Base-by-base conservation (phyloP, 2,888 invertebrate genomes). In the Cotesia congregata region DNA sequence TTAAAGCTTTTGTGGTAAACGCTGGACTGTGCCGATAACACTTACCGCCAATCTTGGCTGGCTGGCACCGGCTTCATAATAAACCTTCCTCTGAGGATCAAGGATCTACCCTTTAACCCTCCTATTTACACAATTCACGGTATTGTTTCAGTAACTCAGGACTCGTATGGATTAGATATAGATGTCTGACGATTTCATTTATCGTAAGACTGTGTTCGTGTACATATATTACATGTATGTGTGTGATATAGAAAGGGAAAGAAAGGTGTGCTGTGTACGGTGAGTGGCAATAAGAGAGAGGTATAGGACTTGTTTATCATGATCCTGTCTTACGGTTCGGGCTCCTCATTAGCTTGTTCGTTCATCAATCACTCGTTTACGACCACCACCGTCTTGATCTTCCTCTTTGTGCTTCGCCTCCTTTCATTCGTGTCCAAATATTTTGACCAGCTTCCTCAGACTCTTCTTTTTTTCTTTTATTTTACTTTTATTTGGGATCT, bases 281-380 rank as follows among this genome's bases (percentile, higher is more conserved):
- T 50, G 50, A 50, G 50, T 50, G 50, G 50, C 50, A 50, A 50
- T 50, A 50, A 50, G 50, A 50, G 50, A 50, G 50, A 50, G 50
- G 50, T 50, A 50, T 50, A 50, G 50, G 85, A 88, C 86, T 86
- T 88, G 86, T 88, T 89, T 89, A 89, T 89, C 89, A 86, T 85
- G 89, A 89, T 89, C 85, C 86, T 86, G 86, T 87, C 86, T 86
- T 86, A 86, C 86, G 83, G 87, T 86, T 87, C 88, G 85, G 87
- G 50, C 88, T 88, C 88, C 88, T 89, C 89, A 89, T 89, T 89
- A 89, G 89, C 87, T 85, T 84, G 88, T 82, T 86, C 82, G 85
- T 86, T 89, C 88, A 89, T 89, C 89, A 89, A 89, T 89, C 89
- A 89, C 89, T 88, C 87, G 86, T 88, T 86, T 85, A 85, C 88